Conservation (phyloP, 2,888 invertebrate species). For the Volucella bombylans region DNA sequence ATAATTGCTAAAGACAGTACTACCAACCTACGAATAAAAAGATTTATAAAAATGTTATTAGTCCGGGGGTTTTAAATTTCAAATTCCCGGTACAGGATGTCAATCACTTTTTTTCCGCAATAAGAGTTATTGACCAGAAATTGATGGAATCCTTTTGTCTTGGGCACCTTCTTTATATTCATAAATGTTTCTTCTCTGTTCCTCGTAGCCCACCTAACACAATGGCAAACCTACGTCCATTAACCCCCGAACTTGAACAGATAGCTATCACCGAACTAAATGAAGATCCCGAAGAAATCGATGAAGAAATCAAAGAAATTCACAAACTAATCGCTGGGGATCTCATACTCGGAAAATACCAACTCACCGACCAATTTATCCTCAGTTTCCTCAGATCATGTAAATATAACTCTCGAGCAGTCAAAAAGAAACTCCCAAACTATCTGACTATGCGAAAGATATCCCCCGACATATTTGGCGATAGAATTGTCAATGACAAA, state of each 20-base stretch:
- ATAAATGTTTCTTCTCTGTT: background rate
- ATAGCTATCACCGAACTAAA: conserved; percentile 81
- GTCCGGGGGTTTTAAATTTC: too few relatives aligned
- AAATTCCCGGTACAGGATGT: too few relatives aligned
- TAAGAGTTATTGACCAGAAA: too few relatives aligned
- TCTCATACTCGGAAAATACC: conserved; percentile 76
- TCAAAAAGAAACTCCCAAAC: conserved; percentile 83
- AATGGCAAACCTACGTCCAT: conserved; percentile 67
- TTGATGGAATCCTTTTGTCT: too few relatives aligned
- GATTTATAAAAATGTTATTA: too few relatives aligned
- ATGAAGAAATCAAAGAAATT: conserved; percentile 80
- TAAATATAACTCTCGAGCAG: conserved; percentile 82
- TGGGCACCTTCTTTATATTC: too few relatives aligned
- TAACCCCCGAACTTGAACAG: conserved; percentile 69
- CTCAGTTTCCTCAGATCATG: conserved; percentile 82
- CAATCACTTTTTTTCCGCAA: too few relatives aligned
- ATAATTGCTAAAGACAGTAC: too few relatives aligned
- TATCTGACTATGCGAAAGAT: conserved; percentile 83
- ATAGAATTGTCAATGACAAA: conserved; percentile 57
- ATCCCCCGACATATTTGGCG: conserved; percentile 84
- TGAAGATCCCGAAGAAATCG: conserved; percentile 80
- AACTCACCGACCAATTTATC: conserved; percentile 82
- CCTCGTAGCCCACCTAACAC: background rate
- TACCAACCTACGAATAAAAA: too few relatives aligned
- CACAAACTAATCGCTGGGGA: conserved; percentile 82